These are phyloP conservation scores for Grallaria varia DNA, from an alignment of 2,113 vertebrate genomes.

Conservation along the genomic window DNA sequence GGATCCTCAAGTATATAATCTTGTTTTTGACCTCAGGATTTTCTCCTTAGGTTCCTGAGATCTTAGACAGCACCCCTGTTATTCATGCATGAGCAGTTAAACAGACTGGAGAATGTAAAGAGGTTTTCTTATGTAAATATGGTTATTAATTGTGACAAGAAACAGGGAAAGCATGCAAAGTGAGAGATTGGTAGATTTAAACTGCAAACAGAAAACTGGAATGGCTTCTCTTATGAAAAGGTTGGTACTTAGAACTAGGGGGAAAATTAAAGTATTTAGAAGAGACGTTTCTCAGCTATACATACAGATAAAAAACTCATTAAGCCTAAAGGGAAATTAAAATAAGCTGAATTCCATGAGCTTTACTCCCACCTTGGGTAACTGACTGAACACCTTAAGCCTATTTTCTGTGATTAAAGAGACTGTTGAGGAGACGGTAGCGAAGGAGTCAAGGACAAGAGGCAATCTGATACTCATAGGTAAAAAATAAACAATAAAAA, in stretches of 20 bases:
- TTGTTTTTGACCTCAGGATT: neutral
- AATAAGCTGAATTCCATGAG: neutral
- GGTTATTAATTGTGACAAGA: neutral
- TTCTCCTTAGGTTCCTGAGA: neutral
- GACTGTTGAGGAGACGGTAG: neutral
- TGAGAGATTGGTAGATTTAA: neutral
- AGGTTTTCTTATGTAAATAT: neutral
- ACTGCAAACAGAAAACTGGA: neutral
- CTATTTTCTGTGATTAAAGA: neutral
- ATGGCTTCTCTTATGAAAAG: neutral
- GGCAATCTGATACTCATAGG: neutral
- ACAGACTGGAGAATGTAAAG: neutral
- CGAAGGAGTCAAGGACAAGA: neutral
- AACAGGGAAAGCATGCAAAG: neutral
- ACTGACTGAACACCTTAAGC: neutral
- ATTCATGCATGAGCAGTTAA: neutral
- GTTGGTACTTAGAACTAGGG: neutral
- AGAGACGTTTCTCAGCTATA: neutral
- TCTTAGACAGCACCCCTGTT: neutral
- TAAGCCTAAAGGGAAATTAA: neutral
- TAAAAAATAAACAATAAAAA: neutral
- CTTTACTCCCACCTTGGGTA: neutral
- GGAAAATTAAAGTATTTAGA: neutral
- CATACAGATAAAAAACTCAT: neutral
- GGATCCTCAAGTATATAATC: neutral